Conservation (phyloP, 2,888 invertebrate genomes). For the Pterostichus madidus region DNA sequence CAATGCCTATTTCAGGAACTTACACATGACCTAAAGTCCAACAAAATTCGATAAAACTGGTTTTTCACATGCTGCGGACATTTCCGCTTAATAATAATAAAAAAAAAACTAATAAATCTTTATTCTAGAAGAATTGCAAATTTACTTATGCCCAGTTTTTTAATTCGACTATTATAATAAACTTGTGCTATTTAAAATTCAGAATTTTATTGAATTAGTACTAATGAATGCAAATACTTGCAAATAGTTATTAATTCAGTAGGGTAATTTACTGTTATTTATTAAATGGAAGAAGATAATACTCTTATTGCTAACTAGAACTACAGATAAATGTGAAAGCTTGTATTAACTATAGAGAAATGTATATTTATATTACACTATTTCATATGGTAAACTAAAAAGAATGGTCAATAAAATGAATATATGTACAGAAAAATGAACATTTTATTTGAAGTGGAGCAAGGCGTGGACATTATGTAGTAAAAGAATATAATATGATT, state of each 20-base stretch:
- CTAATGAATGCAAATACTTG: too few relatives aligned
- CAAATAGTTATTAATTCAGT: not conserved
- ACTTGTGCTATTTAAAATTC: too few relatives aligned
- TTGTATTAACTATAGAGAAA: not conserved
- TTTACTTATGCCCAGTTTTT: too few relatives aligned
- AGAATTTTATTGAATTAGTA: too few relatives aligned
- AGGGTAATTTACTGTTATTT: too few relatives aligned
- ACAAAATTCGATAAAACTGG: conserved; percentile 19
- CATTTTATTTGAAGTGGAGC: not conserved
- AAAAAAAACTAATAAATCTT: not conserved
- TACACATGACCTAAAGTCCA: conserved; percentile 9
- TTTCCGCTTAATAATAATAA: conserved; percentile 15
- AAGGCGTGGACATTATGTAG: conserved; percentile 21
- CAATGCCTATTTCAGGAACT: conserved; percentile 35
- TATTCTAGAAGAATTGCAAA: too few relatives aligned
- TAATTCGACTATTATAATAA: too few relatives aligned
- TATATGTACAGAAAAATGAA: conserved; percentile 18
- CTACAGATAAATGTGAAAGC: conserved; percentile 32
- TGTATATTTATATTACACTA: not conserved
- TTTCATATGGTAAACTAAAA: not conserved
- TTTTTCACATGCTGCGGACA: conserved; percentile 31
- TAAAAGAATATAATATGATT: conserved; percentile 20
- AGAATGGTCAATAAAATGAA: not conserved
- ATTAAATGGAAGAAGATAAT: too few relatives aligned
- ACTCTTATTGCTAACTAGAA: too few relatives aligned